These are phyloP conservation scores for Tympanoctomys barrerae DNA, from an alignment of 2,797 vertebrate genomes.

Conservation along the genomic window DNA sequence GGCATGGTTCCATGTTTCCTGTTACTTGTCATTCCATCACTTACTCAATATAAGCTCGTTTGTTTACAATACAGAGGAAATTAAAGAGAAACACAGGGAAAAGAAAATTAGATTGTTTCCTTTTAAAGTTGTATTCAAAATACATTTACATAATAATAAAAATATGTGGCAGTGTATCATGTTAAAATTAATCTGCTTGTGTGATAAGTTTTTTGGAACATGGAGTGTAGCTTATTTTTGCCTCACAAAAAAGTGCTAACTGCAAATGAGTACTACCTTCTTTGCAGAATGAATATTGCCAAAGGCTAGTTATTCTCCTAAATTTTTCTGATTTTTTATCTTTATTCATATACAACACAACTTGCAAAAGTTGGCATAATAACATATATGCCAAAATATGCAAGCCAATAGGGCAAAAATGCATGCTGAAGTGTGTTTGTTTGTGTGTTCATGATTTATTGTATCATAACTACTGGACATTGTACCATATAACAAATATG, in stretches of 20 bases:
- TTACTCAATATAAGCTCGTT: constrained; percentile 54
- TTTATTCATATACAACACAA: constrained; percentile 53
- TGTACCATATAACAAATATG: neutral
- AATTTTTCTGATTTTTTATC: constrained; percentile 44
- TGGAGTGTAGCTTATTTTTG: neutral
- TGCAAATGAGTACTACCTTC: constrained; percentile 18
- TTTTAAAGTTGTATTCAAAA: constrained; percentile 63
- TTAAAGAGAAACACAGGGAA: constrained; percentile 66
- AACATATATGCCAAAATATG: neutral
- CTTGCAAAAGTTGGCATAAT: neutral
- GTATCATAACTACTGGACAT: neutral
- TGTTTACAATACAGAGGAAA: constrained; percentile 57
- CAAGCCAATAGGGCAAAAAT: constrained; percentile 21
- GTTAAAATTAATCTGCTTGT: constrained; percentile 72
- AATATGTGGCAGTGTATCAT: constrained; percentile 17
- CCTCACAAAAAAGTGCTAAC: constrained; percentile 57
- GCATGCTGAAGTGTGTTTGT: neutral
- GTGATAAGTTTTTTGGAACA: constrained; percentile 64
- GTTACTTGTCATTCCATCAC: constrained; percentile 44
- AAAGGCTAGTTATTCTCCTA: neutral
- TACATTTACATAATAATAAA: constrained; percentile 66
- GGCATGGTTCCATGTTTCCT: neutral
- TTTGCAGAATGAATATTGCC: constrained; percentile 34
- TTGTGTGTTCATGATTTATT: neutral
- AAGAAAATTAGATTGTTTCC: constrained; percentile 68